Conservation (phyloP, 2,888 invertebrate species). For the Thyatira batis region DNA sequence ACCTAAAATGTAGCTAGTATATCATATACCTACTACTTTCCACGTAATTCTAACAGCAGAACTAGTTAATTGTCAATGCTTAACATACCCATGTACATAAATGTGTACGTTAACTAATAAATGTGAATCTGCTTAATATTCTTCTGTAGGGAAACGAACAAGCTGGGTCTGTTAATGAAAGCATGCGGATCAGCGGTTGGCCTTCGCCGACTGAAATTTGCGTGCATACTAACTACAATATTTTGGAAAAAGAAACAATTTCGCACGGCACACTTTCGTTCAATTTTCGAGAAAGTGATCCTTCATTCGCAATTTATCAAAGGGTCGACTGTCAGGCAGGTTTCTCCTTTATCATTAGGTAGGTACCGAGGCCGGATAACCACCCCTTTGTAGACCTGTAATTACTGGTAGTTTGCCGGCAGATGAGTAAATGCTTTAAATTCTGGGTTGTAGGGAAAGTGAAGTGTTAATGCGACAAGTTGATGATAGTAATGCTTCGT, state of each 20-base stretch:
- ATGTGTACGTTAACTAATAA: no score
- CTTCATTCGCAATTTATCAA: slow-evolving; percentile 74
- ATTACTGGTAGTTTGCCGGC: slow-evolving; percentile 72
- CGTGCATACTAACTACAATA: slow-evolving; percentile 46
- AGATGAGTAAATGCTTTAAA: slow-evolving; percentile 79
- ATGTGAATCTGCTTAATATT: no score
- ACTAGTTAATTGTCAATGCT: slow-evolving; percentile 47
- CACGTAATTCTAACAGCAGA: no score
- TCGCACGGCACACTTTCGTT: slow-evolving; percentile 75
- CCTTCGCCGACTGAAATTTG: slow-evolving; percentile 55
- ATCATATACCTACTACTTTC: no score
- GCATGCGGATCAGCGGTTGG: slow-evolving; percentile 50
- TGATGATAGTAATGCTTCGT: slow-evolving; percentile 66
- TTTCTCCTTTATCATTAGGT: slow-evolving; percentile 67
- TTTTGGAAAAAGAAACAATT: slow-evolving; percentile 62
- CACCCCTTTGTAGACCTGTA: slow-evolving; percentile 57
- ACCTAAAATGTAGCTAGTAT: no score
- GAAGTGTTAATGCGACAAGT: slow-evolving; percentile 77
- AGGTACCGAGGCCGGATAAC: slow-evolving; percentile 39
- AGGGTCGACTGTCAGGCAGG: slow-evolving; percentile 41
- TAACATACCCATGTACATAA: no score
- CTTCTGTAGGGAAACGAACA: slow-evolving; percentile 54
- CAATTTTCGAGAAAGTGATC: slow-evolving; percentile 80
- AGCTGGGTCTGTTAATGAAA: slow-evolving; percentile 59
- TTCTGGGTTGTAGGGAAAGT: slow-evolving; percentile 78